Base-by-base conservation (phyloP, 1,140 invertebrate species). In the Thalassaphorura encarpata region DNA sequence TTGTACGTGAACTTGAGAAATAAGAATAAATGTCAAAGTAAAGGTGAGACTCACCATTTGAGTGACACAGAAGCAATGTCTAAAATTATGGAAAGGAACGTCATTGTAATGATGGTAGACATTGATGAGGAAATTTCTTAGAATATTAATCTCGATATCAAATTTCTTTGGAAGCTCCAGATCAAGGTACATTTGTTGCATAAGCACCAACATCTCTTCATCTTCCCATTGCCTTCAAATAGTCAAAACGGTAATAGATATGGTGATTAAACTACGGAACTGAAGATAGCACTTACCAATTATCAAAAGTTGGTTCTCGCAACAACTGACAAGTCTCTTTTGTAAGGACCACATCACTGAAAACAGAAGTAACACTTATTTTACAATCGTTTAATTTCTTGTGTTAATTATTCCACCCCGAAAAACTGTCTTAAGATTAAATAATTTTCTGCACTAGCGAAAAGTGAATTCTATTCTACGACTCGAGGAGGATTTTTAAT, bases 51-150 rank as follows among this genome's bases (percentile, higher is more conserved):
- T 79, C 75, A 89, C 87, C 88, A 91, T 91, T 77, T 91, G 87
- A 40, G 87, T 81, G 45, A 91, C 88, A 73, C 85, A 89, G 72
- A 91, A 91, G 68, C 85, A 87, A 68, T 91, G 88, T 45, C 86
- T 77, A 24, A 54, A 54, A 36, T 52, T 51, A 36, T 51, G 48
- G 48, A 51, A 51, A 21, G 48, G 48, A 36, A 51, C 87, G 71
- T 88, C 85, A 71, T 88, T 85, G 75, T 91, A 91, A 71, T 89
- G 87, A 69, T 88, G 85, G 69, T 89, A 88, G 33, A 89, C 85
- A 70, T 83, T 79, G 66, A 81, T 84, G 39, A 87, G 77, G 71
- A 85, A 86, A 66, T 80, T 80, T 43, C 81, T 75, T 36, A 86
- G 72, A n/a, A 77, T 79, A 42, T 77, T 74, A 66, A 85, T 77